Evolutionary conservation across 2,113 vertebrate species (phyloP).

Genomic region (Tympanuchus pallidicinctus): DNA sequence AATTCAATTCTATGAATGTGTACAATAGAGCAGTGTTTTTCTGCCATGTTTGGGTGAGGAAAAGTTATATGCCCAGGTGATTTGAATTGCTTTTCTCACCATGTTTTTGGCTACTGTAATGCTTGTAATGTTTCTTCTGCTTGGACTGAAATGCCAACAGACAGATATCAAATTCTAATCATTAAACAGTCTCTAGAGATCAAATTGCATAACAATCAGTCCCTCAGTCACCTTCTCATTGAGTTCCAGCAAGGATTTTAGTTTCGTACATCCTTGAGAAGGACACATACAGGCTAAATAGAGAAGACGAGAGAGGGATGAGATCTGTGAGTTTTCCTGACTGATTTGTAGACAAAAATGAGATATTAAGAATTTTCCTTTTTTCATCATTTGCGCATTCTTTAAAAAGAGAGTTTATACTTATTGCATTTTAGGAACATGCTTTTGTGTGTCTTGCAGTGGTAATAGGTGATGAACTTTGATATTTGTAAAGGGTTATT

Average conservation of each 20-base stretch:
- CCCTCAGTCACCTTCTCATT: neutral
- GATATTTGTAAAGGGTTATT: neutral
- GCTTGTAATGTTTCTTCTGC: neutral
- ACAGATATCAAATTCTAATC: slow-evolving; percentile 40
- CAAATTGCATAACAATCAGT: neutral
- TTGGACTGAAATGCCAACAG: neutral
- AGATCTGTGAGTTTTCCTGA: slow-evolving; percentile 19
- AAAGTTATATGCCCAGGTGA: neutral
- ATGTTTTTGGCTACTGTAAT: neutral
- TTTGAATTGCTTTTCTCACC: neutral
- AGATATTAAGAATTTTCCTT: neutral
- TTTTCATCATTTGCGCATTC: neutral
- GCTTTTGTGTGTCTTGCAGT: neutral
- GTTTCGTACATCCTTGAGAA: neutral
- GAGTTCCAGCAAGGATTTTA: neutral
- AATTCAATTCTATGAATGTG: neutral
- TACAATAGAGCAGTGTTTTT: neutral
- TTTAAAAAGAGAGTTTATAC: neutral
- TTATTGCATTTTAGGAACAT: neutral
- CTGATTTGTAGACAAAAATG: neutral
- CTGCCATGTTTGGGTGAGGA: neutral
- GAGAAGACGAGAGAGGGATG: neutral
- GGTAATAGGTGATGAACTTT: neutral
- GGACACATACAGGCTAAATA: neutral
- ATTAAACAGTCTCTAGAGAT: slow-evolving; percentile 19